These are phyloP conservation scores for Chlorocebus sabaeus DNA, from an alignment of 2,113 vertebrate species.

Conservation along the genomic window DNA sequence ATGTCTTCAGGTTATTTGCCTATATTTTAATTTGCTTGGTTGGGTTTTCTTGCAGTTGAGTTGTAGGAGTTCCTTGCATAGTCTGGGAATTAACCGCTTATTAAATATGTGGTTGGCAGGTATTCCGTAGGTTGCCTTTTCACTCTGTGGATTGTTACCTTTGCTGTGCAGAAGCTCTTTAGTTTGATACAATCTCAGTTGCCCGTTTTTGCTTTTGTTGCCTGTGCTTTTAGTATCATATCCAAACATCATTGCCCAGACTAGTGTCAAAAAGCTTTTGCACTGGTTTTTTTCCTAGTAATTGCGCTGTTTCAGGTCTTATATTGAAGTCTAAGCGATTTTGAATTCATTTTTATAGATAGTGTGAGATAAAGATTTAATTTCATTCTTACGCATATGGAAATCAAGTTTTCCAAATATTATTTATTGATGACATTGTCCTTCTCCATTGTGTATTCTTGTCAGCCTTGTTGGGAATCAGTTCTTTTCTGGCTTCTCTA, in stretches of 20 bases:
- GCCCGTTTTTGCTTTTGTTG: not conserved
- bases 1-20: not conserved
- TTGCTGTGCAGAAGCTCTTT: not conserved
- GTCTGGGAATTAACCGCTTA: not conserved
- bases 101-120: not conserved
- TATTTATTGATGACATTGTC: not conserved
- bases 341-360: not conserved
- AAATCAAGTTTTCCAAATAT: not conserved
- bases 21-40: not conserved
- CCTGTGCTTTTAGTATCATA: not conserved
- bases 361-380: not conserved
- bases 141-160: not conserved
- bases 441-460: not conserved
- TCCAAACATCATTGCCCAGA: not conserved
- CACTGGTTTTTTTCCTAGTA: not conserved
- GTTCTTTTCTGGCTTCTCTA: not conserved
- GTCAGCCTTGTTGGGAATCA: not conserved
- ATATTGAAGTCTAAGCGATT: not conserved
- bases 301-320: not conserved
- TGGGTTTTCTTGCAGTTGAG: not conserved
- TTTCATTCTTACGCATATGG: not conserved
- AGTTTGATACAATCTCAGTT: not conserved
- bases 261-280: not conserved
- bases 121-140: not conserved
- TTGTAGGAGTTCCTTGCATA: not conserved